Evolutionary conservation across 2,888 invertebrate genomes (phyloP).

Genomic region (Exephanes ischioxanthus): DNA sequence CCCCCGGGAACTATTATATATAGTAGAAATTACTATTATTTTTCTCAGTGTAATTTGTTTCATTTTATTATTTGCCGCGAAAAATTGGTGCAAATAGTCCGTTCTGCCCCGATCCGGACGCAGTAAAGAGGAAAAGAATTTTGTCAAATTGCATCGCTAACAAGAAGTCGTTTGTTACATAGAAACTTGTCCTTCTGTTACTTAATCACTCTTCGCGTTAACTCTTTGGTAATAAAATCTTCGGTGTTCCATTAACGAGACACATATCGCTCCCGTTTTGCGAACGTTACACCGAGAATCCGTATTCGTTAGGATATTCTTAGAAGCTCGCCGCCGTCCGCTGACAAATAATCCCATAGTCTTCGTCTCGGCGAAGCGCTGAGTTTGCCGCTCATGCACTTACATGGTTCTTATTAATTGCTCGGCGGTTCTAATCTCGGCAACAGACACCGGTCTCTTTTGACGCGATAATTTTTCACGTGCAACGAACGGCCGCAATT

Average conservation of each 20-base stretch:
- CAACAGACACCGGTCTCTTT: slow-evolving; percentile 46
- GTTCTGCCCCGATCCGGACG: too few species aligned
- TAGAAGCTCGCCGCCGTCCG: slow-evolving; percentile 42
- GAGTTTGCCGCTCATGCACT: slow-evolving; percentile 48
- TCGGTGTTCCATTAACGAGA: not conserved
- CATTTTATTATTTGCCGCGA: too few species aligned
- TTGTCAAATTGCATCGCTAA: too few species aligned
- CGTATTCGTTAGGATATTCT: slow-evolving; percentile 61
- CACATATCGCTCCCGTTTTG: slow-evolving; percentile 31
- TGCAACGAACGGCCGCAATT: slow-evolving; percentile 48
- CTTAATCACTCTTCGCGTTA: slow-evolving; percentile 4
- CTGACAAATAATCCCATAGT: slow-evolving; percentile 24
- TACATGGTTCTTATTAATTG: slow-evolving; percentile 70
- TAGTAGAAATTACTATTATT: too few species aligned
- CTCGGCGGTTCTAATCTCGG: slow-evolving; percentile 67
- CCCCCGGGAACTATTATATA: too few species aligned
- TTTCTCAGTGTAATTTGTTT: too few species aligned
- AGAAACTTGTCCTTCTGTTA: not conserved
- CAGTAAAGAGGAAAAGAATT: too few species aligned
- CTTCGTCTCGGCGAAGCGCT: not conserved
- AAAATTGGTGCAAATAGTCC: too few species aligned
- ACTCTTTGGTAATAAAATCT: slow-evolving; percentile 1
- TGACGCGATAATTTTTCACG: slow-evolving; percentile 25
- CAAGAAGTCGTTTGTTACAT: too few species aligned
- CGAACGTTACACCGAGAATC: slow-evolving; percentile 51